Conservation (phyloP, 2,888 invertebrate genomes). For the Temnothorax rugatulus region DNA sequence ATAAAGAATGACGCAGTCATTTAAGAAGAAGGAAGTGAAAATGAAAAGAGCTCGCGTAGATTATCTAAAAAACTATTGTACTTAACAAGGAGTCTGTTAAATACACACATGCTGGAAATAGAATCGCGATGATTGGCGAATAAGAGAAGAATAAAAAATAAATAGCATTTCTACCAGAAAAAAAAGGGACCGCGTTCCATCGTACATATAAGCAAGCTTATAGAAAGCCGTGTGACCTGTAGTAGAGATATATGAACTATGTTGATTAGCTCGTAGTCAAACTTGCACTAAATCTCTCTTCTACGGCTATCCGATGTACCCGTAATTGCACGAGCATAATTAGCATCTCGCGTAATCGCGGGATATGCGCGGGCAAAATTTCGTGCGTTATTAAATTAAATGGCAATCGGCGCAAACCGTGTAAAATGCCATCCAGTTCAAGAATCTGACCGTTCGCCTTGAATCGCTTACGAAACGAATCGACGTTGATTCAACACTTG, state of each 20-base stretch:
- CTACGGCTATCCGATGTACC: not conserved
- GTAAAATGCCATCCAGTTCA: not conserved
- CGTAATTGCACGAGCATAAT: not conserved
- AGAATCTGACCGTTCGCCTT: not conserved
- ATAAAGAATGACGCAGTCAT: constrained; percentile 9
- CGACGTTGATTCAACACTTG: constrained; percentile 17
- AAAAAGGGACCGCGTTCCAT: not conserved
- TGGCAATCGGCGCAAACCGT: not conserved
- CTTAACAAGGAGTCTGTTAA: not conserved
- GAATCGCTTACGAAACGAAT: constrained; percentile 9
- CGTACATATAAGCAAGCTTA: not conserved
- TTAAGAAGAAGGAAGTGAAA: not conserved
- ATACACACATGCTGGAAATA: not conserved
- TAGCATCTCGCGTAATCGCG: not conserved
- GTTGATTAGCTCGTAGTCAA: not conserved
- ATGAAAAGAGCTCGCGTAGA: not conserved
- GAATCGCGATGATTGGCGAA: not conserved
- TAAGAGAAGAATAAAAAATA: not conserved
- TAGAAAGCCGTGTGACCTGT: not conserved
- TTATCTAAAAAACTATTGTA: constrained; percentile 15
- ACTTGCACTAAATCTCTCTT: not conserved
- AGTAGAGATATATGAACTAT: not conserved
- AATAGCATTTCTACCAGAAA: not conserved
- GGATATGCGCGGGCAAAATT: not conserved
- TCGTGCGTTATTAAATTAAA: constrained; percentile 9